Percentiles rank a stretch among this genome's conserved stretches.
Evolutionary conservation across 1,140 invertebrate genomes (phyloP).

Genomic region (Nephila pilipes): DNA sequence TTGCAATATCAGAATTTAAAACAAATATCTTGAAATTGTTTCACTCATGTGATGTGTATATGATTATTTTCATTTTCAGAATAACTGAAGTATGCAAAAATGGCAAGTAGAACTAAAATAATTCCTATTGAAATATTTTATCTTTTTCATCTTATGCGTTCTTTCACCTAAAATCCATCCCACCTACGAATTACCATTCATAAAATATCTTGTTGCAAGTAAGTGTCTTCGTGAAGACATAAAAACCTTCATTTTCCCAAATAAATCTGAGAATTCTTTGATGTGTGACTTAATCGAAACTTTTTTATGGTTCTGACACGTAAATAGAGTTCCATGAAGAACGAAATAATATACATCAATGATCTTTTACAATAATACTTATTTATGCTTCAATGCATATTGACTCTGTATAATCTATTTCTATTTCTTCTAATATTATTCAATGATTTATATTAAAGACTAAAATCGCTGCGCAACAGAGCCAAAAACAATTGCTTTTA

Average conservation of each 20-base stretch:
- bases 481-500: too few species aligned
- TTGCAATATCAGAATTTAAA: too few species aligned
- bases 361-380: background rate
- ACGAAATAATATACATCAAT: background rate
- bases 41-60: too few species aligned
- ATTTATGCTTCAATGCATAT: background rate
- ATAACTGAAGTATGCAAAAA: too few species aligned
- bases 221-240: background rate
- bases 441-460: too few species aligned
- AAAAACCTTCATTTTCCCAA: background rate
- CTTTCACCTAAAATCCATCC: background rate
- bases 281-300: background rate
- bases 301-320: background rate
- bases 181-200: background rate
- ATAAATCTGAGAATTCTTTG: background rate
- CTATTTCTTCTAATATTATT: background rate
- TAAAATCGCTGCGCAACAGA: too few species aligned
- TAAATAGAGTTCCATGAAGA: background rate
- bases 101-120: too few species aligned
- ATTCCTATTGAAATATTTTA: background rate
- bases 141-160: background rate
- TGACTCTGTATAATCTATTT: background rate
- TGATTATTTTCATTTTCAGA: too few species aligned
- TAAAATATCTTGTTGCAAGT: conserved; percentile 17
- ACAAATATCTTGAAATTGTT: too few species aligned